Base-by-base conservation (phyloP, 2,888 invertebrate genomes). In the Lasioglossum oenotherae region DNA sequence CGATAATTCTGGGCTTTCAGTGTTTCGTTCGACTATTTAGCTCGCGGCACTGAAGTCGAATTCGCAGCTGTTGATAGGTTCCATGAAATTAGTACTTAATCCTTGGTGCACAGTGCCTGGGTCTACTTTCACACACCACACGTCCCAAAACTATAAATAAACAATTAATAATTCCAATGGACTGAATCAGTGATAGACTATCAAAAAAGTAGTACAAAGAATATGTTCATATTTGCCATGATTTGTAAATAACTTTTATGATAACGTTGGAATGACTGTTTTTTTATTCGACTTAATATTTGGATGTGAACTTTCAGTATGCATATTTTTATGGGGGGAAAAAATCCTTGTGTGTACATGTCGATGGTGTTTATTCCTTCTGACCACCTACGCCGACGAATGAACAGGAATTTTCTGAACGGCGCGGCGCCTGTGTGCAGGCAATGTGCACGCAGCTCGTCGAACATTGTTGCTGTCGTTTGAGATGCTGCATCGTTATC, bases 401-500 rank as follows among this genome's bases (percentile, higher is more conserved):
- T 67, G 76, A 78, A 78, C 78, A 78, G 80, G 72, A 75, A 80
- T 86, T 82, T 83, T 82, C 78, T 82, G 73, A 87, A 87, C 87
- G 75, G 41, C 69, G 60, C 31, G 75, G 41, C 69, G 64, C 38
- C 35, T 78, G 57, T 75, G 67, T 69, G 82, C 74, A 79, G 77
- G 81, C 86, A 64, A 87, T 86, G 87, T 87, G 87, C 86, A 87
- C 86, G 86, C 87, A 87, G 78, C 53, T 76, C 57, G 83, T 31
- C 86, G 87, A 76, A 73, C 87, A 83, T 49, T 27, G 60, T 16
- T 60, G 38, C 74, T 72, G 64, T 46, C 82, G 86, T 86, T 87
- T 87, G 86, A 82, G 82, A 86, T 80, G 35, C 85, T 14, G 16
- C 81, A 19, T 76, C 82, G 78, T 82, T 85, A 78, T 86, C 83